Percentiles rank a stretch among this genome's conserved stretches.
These are phyloP conservation scores for Drosophila gunungcola DNA, from an alignment of 1,140 invertebrate genomes.

Conservation along the genomic window DNA sequence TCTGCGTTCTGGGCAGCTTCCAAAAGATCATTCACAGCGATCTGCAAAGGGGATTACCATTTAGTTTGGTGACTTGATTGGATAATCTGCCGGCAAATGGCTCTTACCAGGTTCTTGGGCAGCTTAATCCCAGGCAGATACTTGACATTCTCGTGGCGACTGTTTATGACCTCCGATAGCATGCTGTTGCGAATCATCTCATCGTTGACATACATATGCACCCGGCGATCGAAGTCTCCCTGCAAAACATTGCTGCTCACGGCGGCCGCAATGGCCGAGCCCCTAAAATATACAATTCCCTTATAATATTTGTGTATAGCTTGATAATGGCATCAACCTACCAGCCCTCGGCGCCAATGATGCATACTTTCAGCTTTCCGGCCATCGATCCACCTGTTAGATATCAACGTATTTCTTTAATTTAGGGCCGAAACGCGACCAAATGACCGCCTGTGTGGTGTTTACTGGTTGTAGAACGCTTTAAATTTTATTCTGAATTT, in stretches of 20 bases:
- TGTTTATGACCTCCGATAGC: constrained; percentile 63
- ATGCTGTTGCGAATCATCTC: constrained; percentile 44
- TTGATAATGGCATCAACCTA: constrained; percentile 22
- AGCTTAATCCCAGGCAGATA: constrained; percentile 65
- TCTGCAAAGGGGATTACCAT: constrained; percentile 86
- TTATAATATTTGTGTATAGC: background rate
- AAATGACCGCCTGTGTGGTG: constrained; percentile 20
- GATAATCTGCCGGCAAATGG: too few species aligned
- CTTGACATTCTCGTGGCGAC: constrained; percentile 64
- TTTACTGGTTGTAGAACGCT: background rate
- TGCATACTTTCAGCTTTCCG: constrained; percentile 60
- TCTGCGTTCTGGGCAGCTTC: constrained; percentile 96
- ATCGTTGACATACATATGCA: constrained; percentile 66
- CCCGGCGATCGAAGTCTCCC: constrained; percentile 39
- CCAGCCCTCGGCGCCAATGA: constrained; percentile 68
- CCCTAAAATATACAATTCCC: constrained; percentile 40
- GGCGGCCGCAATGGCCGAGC: constrained; percentile 64
- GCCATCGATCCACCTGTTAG: constrained; percentile 25
- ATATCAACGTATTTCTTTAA: constrained; percentile 10
- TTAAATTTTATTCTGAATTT: constrained; percentile 31
- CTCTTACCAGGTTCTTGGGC: constrained; percentile 58
- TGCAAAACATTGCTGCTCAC: constrained; percentile 52
- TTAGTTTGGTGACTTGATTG: background rate
- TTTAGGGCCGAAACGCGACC: constrained; percentile 38
- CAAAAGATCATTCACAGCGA: constrained; percentile 96